Evolutionary conservation across 2,113 vertebrate genomes (phyloP), one percentile per base, ranked within the genome.

Genomic region (Caranx ignobilis): DNA sequence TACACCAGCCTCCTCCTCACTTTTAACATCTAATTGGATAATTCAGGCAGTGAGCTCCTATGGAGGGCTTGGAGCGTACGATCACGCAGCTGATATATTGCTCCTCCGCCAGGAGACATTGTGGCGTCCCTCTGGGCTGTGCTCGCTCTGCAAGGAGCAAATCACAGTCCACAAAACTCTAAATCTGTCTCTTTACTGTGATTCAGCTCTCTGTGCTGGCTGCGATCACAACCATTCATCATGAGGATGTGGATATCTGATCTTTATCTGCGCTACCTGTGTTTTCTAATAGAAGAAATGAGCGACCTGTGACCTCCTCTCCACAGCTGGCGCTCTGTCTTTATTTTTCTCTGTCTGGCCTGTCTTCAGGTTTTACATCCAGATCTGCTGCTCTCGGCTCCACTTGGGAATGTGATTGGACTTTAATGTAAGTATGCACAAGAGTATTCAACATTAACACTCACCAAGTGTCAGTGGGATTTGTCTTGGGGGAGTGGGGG

Each of bases 141-240:
- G 5, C 26, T 82, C 65, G 0, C 62, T 85, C 78, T 76, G 71
- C 16, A 3, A 47, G 56, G 66, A 79, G 66, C 63, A 64, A 64
- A 82, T 82, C 47, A 48, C 57, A 67, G 16, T 6, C 52, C 56
- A 31, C 45, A 7, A 69, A 83, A 71, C 66, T 45, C 75, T 69
- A 55, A 76, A 75, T 61, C 9, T 19, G 71, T 76, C 75, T 73
- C 60, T 47, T 75, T 10, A 19, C 72, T 0, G 63, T 59, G 78
- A 81, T 69, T 78, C 81, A 70, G 31, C 61, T 19, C 62, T 47
- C 37, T 0, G 67, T 71, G 16, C 54, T 31, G 0, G 57, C 9
- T 11, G 7, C n/a, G 0, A 57, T 66, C 45, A 2, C 37, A 11
- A 34, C 16, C 79, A 62, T 82, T 80, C 0, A 75, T 85, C 85